Conservation (phyloP, 2,113 vertebrate genomes). For the Sialia sialis region DNA sequence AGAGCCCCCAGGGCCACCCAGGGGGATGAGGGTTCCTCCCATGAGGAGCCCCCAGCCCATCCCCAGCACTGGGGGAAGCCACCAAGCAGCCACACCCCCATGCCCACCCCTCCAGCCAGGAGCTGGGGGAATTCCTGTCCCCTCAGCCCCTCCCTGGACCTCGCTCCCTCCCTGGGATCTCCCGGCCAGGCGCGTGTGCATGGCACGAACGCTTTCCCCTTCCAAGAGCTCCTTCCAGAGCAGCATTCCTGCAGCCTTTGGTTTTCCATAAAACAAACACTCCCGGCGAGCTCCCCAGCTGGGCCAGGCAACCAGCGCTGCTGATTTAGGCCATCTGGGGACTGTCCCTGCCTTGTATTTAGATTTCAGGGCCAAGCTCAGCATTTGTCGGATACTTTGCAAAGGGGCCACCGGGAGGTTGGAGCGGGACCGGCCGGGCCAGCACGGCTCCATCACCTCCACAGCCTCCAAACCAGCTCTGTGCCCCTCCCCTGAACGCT, state of each 20-base stretch:
- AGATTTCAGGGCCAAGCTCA: slow-evolving; percentile 46
- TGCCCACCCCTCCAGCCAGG: rapidly evolving
- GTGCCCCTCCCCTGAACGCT: rapidly evolving
- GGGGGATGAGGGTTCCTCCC: rapidly evolving
- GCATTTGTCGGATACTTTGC: slow-evolving; percentile 32
- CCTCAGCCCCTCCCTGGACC: not conserved
- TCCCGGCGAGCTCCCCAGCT: slow-evolving; percentile 24
- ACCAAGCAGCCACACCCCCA: rapidly evolving
- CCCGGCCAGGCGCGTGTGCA: not conserved
- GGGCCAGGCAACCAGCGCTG: slow-evolving; percentile 37
- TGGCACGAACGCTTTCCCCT: not conserved
- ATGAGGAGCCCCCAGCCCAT: rapidly evolving
- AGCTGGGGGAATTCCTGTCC: not conserved
- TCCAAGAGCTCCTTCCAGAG: not conserved
- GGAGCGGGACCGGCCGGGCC: not conserved
- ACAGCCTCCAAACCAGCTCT: not conserved
- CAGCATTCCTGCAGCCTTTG: slow-evolving; percentile 19
- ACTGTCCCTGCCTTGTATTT: slow-evolving; percentile 53
- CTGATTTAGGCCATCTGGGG: slow-evolving; percentile 62
- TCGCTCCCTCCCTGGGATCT: not conserved
- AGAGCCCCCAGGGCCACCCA: not conserved
- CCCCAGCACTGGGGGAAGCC: not conserved
- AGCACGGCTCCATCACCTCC: not conserved
- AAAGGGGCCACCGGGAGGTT: slow-evolving; percentile 32
- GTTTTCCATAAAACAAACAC: slow-evolving; percentile 43